Percentiles rank a stretch among this genome's conserved stretches.
Conservation (phyloP, 2,797 vertebrate species). For the Takifugu ocellatus region DNA sequence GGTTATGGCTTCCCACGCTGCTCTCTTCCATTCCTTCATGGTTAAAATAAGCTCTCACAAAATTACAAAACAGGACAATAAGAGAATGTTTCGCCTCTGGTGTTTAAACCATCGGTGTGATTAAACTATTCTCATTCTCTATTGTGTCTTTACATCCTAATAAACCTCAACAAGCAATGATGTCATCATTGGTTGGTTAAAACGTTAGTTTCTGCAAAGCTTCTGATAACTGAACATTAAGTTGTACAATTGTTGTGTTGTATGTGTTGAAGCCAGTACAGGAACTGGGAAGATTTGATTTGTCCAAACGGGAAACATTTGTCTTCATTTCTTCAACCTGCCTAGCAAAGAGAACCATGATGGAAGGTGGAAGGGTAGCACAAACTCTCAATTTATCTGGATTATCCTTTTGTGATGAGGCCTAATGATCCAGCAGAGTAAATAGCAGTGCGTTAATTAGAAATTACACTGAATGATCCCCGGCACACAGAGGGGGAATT, state of each 20-base stretch:
- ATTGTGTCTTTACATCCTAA: background rate
- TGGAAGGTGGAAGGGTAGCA: constrained; percentile 62
- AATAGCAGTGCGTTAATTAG: constrained; percentile 84
- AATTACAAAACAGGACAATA: constrained; percentile 22
- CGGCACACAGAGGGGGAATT: constrained; percentile 69
- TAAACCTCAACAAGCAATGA: too few species aligned
- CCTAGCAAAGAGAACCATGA: constrained; percentile 62
- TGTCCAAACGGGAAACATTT: constrained; percentile 62
- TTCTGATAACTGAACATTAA: too few species aligned
- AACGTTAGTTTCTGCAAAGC: too few species aligned
- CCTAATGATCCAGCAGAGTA: constrained; percentile 78
- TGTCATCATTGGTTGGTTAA: too few species aligned
- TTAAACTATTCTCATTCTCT: background rate
- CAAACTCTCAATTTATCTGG: constrained; percentile 77
- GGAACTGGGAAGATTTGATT: constrained; percentile 32
- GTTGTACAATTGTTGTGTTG: background rate
- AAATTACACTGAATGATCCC: constrained; percentile 74
- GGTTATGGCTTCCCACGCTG: constrained; percentile 59
- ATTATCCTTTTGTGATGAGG: constrained; percentile 79
- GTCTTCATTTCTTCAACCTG: constrained; percentile 61
- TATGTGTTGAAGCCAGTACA: background rate
- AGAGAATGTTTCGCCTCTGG: constrained; percentile 19
- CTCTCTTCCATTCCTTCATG: constrained; percentile 53
- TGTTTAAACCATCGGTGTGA: constrained; percentile 25
- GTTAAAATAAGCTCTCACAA: constrained; percentile 46